These are phyloP conservation scores for Geotrupes spiniger DNA, from an alignment of 2,888 invertebrate genomes.

Conservation along the genomic window DNA sequence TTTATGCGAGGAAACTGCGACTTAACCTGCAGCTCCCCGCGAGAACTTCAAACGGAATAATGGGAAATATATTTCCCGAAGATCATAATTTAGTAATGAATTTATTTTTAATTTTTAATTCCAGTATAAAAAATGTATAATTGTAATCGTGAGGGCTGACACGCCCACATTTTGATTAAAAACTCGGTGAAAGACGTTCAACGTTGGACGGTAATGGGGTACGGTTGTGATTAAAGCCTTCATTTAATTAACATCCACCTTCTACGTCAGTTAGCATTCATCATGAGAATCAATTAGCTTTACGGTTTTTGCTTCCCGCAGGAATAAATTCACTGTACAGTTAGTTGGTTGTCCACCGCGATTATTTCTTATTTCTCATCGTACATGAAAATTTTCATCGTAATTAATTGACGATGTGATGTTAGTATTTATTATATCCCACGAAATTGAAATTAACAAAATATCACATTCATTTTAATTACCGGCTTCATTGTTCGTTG, in stretches of 20 bases:
- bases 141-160: no score
- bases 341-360: constrained; percentile 24
- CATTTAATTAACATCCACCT: constrained; percentile 31
- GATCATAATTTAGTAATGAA: constrained; percentile 1
- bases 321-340: constrained; percentile 21
- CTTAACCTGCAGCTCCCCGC: neutral
- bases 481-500: no score
- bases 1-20: constrained; percentile 5
- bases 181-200: no score
- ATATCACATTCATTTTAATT: no score
- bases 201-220: no score
- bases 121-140: no score
- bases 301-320: constrained; percentile 23
- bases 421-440: no score
- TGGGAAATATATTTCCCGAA: constrained; percentile 5
- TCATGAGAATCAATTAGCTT: constrained; percentile 27
- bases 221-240: constrained; percentile 24
- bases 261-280: constrained; percentile 27
- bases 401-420: no score
- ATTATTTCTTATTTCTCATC: constrained; percentile 16
- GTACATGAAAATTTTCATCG: no score
- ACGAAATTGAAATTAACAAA: no score
- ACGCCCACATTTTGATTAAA: no score
- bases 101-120: no score
- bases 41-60: constrained; percentile 8